These are phyloP conservation scores for Lutraria rhynchaena DNA, from an alignment of 1,140 invertebrate genomes.

Conservation along the genomic window DNA sequence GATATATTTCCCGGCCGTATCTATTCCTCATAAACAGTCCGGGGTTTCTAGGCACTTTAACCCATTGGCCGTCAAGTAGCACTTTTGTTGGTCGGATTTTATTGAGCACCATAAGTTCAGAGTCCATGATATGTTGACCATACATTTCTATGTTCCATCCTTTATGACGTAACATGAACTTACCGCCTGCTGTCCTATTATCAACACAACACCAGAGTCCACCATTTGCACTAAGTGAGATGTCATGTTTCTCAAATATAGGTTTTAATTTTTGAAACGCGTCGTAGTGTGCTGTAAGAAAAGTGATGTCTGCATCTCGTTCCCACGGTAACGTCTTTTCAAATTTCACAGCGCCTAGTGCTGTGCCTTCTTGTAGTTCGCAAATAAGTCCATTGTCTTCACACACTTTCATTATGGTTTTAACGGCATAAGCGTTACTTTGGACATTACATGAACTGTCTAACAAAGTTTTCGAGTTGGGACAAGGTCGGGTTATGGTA, in stretches of 20 bases:
- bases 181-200: constrained; percentile 58
- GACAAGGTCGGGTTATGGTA: neutral
- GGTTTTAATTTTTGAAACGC: constrained; percentile 47
- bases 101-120: constrained; percentile 27
- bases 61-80: constrained; percentile 69
- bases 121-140: constrained; percentile 64
- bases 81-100: constrained; percentile 69
- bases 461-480: neutral
- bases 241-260: constrained; percentile 58
- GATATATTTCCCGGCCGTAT: constrained; percentile 71
- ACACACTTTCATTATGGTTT: constrained; percentile 57
- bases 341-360: constrained; percentile 76
- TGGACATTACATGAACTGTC: constrained; percentile 48
- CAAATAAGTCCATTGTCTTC: constrained; percentile 60
- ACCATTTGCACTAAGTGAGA: constrained; percentile 42
- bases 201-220: constrained; percentile 62
- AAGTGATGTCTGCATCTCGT: constrained; percentile 71
- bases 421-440: constrained; percentile 48
- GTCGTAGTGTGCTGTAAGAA: constrained; percentile 59
- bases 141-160: constrained; percentile 63
- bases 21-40: constrained; percentile 77
- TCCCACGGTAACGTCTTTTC: constrained; percentile 75
- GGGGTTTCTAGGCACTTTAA: constrained; percentile 72
- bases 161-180: constrained; percentile 32
- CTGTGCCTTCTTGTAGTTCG: constrained; percentile 72